Base-by-base conservation (phyloP, 2,113 vertebrate genomes). In the Hippocampus zosterae region DNA sequence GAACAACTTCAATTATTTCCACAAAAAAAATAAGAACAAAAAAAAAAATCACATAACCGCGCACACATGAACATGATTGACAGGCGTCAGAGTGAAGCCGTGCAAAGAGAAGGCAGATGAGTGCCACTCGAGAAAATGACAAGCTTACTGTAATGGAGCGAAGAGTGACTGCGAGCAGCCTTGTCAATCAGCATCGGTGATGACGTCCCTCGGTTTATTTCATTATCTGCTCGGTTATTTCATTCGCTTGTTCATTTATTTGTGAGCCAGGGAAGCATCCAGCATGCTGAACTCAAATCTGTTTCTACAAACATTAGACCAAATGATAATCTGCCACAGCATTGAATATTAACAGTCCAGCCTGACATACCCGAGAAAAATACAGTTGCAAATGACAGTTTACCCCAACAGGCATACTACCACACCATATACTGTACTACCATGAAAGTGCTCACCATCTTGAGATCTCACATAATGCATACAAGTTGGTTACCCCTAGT, bases 91-190 rank as follows among this genome's bases (percentile, higher is more conserved):
- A 71, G 2, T 74, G 72, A 76, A 72, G 60, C 61, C 53, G 41
- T 46, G 75, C 18, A n/a, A 70, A 78, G 71, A 74, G 65, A 75
- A 68, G 79, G 80, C 82, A 79, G 71, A 75, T 33, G 59, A 82
- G 73, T 48, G 68, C 19, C 76, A 75, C 75, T 77, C 25, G 7
- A 75, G 75, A 71, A 80, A 83, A 67, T 78, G 80, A 79, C 76
- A 71, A 77, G 72, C 70, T 81, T 60, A 81, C 69, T 68, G 75
- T 68, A 57, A 74, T 7, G 62, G 65, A 72, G 57, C 42, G 42
- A 73, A 37, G 29, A 72, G 60, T 57, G 71, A 62, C 11, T n/a
- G 23, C 21, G 27, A 64, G 59, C 2, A 29, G 7, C 50, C 57
- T 7, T 72, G 76, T 74, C 82, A 81, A 50, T 71, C 75, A 79